Evolutionary conservation across 2,888 invertebrate genomes (phyloP), one percentile per base, ranked within the genome.

Genomic region (Stenurella melanura): DNA sequence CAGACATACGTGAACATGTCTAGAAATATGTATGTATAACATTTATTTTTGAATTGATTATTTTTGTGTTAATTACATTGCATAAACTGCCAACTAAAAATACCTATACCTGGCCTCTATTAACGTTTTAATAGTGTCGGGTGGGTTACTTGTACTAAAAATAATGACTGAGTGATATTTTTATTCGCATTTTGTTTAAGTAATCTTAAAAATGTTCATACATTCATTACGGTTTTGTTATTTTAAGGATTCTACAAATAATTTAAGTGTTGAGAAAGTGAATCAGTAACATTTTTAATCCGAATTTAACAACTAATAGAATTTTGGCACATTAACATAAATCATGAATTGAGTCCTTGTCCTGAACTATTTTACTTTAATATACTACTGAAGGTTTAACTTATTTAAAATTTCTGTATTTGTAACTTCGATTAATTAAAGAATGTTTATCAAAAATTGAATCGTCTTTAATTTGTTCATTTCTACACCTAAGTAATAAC

Each of bases 1-100:
- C 42, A 15, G 42, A 12, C 4, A 42, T 42, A 12, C 38, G 9
- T 42, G 7, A 1, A 15, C 15, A 15, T 42, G 42, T 15, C 15
- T 50, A 15, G 12, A 0, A n/a, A 50, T 17, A 50, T 15, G 4
- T n/a, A 15, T n/a, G 15, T n/a, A 11, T 11, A 50, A 50, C 50
- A 50, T 50, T 50, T 50, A 50, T 50, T 50, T 50, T 50, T 50
- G 50, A 50, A 50, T n/a, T 50, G 50, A 50, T 50, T 50, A 50
- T 50, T 50, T 50, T 2, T 50, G 50, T 50, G n/a, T 50, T n/a
- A 50, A 50, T 50, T 17, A 50, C 15, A 42, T 50, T 50, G n/a
- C 50, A 50, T 50, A 50, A 50, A 50, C 50, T 50, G 7, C 15
- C 15, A 15, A 50, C 50, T 50, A 50, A n/a, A 50, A 50, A 50